These are phyloP conservation scores for Bombylius discolor DNA, from an alignment of 2,888 invertebrate genomes.

Conservation along the genomic window DNA sequence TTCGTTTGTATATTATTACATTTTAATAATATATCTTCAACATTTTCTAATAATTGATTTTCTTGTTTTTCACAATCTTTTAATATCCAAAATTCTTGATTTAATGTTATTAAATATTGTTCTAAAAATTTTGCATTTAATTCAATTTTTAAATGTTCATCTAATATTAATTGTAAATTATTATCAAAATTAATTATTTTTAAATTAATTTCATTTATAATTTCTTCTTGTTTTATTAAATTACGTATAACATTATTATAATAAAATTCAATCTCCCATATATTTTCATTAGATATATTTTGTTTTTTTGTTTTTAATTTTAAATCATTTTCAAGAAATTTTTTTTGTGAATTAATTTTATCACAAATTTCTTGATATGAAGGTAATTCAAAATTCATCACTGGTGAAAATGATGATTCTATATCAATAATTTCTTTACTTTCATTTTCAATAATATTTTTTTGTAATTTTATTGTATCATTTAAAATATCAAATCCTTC, in stretches of 20 bases:
- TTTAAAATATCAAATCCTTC: background rate
- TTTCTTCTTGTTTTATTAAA: slow-evolving; percentile 51
- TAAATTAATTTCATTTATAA: slow-evolving; percentile 45
- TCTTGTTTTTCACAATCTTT: slow-evolving; percentile 61
- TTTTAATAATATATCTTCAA: slow-evolving; percentile 23
- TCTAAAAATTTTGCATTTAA: slow-evolving; percentile 47
- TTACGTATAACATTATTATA: slow-evolving; percentile 34
- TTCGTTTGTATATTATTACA: background rate
- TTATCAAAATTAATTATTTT: slow-evolving; percentile 54
- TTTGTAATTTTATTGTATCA: background rate
- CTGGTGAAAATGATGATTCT: no score
- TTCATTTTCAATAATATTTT: background rate
- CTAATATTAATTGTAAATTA: slow-evolving; percentile 42
- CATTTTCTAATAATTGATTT: slow-evolving; percentile 45
- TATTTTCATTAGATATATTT: background rate
- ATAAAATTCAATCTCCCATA: slow-evolving; percentile 21
- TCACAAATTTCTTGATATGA: slow-evolving; percentile 1
- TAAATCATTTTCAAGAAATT: background rate
- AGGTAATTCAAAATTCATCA: background rate
- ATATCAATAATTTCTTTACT: background rate
- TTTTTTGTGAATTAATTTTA: background rate
- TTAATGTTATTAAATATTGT: slow-evolving; percentile 49
- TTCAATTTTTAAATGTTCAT: slow-evolving; percentile 46
- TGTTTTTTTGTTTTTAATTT: background rate
- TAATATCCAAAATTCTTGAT: slow-evolving; percentile 61